Conservation (phyloP, 1,140 invertebrate species). For the Littorina saxatilis region DNA sequence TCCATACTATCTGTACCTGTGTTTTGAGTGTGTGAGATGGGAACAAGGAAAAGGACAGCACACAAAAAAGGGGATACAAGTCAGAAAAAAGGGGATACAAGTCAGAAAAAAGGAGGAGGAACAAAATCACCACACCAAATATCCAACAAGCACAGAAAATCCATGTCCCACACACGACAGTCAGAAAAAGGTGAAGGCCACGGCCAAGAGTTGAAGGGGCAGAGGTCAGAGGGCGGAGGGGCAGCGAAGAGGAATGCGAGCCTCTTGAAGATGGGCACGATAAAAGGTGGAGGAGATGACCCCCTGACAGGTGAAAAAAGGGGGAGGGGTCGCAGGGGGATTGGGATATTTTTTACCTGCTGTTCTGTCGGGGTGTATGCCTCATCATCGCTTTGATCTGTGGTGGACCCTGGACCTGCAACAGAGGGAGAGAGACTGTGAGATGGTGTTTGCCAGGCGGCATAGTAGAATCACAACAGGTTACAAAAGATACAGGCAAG, state of each 20-base stretch:
- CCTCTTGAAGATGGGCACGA: too few relatives aligned
- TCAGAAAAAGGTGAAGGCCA: neutral
- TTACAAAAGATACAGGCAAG: too few relatives aligned
- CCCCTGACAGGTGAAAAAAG: neutral
- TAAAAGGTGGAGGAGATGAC: neutral
- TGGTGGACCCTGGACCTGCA: constrained; percentile 53
- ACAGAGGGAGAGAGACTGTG: constrained; percentile 20
- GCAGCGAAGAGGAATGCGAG: neutral
- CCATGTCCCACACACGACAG: neutral
- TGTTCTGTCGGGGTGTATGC: constrained; percentile 61
- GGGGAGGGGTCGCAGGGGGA: neutral
- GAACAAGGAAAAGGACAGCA: too few relatives aligned
- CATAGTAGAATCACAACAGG: too few relatives aligned
- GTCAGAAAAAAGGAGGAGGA: too few relatives aligned
- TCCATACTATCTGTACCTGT: too few relatives aligned
- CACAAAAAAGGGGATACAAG: too few relatives aligned
- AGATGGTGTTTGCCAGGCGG: too few relatives aligned
- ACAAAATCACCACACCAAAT: too few relatives aligned
- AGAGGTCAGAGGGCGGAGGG: neutral
- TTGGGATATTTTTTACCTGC: constrained; percentile 44
- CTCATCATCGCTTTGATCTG: constrained; percentile 65
- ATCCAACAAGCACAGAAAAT: neutral
- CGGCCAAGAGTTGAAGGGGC: neutral
- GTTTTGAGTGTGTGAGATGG: too few relatives aligned
- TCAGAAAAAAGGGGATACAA: too few relatives aligned